phyloP scores from a whole-genome alignment of 2,888 invertebrate genomes.

The Xestia ashworthii region DNA sequence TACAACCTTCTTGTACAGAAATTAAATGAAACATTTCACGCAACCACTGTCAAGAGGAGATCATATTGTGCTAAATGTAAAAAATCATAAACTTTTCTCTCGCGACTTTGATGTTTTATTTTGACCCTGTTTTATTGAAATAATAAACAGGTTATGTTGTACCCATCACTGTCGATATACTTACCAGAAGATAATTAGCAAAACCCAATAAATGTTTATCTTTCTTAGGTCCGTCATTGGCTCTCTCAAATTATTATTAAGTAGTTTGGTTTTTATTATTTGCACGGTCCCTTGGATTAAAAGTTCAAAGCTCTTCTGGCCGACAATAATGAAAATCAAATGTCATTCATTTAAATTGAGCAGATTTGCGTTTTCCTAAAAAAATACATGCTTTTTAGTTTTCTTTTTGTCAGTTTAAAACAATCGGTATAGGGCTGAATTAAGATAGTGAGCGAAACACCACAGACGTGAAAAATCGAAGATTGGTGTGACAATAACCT shows the following conservation, averaged over 20 bases:
- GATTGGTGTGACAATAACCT: neutral
- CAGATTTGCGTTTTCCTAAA: neutral
- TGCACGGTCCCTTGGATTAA: neutral
- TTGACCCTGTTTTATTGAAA: neutral
- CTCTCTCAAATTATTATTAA: neutral
- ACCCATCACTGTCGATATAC: neutral
- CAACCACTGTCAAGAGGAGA: slow-evolving; percentile 55
- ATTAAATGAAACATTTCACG: slow-evolving; percentile 74
- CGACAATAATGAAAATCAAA: neutral
- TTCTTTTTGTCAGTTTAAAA: neutral
- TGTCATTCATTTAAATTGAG: neutral
- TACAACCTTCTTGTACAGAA: slow-evolving; percentile 70
- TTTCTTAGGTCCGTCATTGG: neutral
- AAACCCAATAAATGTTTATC: neutral
- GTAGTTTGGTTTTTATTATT: neutral
- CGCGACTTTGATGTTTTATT: slow-evolving; percentile 42
- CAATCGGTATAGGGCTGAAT: neutral
- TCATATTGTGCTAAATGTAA: slow-evolving; percentile 69
- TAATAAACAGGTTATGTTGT: neutral
- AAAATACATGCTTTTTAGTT: neutral
- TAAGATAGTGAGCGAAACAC: neutral
- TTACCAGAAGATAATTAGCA: neutral
- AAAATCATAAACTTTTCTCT: slow-evolving; percentile 50
- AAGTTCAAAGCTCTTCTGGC: neutral
- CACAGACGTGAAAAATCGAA: neutral